Percentiles rank a stretch among this genome's conserved stretches.
Evolutionary conservation across 2,888 invertebrate genomes (phyloP).

Genomic region (Microctonus brassicae): DNA sequence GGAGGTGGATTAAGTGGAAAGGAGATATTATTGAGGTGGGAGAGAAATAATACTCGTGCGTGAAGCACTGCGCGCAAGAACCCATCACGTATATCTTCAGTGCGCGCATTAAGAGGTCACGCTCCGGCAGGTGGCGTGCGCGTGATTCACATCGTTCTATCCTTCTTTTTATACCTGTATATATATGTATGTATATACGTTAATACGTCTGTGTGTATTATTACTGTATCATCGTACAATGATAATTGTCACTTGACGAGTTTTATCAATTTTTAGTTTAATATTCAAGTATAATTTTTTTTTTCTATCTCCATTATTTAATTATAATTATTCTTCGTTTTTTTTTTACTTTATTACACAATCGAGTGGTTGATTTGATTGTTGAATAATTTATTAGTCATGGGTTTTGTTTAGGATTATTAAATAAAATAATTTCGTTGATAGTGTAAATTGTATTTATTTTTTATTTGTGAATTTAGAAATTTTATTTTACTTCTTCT

Average conservation of each 20-base stretch:
- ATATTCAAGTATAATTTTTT: background rate
- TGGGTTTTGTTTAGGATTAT: background rate
- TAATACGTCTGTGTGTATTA: constrained; percentile 3
- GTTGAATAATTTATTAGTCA: too few species aligned
- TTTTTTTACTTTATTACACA: background rate
- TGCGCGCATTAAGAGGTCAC: constrained; percentile 64
- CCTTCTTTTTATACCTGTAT: constrained; percentile 4
- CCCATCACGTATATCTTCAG: constrained; percentile 43
- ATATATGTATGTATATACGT: background rate
- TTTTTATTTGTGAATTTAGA: too few species aligned
- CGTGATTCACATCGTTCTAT: constrained; percentile 60
- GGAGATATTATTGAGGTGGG: constrained; percentile 31
- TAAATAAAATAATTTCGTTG: background rate
- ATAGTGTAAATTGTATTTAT: too few species aligned
- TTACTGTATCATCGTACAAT: background rate
- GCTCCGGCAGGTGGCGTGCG: constrained; percentile 64
- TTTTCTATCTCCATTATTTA: background rate
- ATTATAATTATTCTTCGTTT: background rate
- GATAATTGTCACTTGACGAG: background rate
- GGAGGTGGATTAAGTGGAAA: too few species aligned
- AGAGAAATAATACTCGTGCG: constrained; percentile 34
- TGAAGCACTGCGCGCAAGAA: constrained; percentile 11
- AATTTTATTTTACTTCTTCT: too few species aligned
- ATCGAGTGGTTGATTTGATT: too few species aligned
- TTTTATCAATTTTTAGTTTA: background rate